Evolutionary conservation across 2,113 vertebrate genomes (phyloP).

Genomic region (Polypterus bichir): DNA sequence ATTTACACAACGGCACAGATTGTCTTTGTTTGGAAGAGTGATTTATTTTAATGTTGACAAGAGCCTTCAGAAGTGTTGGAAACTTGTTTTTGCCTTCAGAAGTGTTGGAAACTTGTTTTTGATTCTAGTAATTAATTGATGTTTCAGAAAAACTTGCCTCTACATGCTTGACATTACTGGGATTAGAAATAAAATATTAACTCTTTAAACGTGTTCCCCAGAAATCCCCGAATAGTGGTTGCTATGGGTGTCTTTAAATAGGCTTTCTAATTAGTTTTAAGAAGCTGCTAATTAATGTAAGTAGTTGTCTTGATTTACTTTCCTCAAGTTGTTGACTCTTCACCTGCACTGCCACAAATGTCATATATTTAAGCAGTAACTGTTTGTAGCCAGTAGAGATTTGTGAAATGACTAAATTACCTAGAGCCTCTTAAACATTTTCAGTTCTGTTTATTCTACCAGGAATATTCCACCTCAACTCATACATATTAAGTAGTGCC

Average conservation of each 20-base stretch:
- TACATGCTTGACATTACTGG: slow-evolving; percentile 3
- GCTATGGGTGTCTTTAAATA: not conserved
- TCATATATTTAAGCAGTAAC: no score
- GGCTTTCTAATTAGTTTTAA: not conserved
- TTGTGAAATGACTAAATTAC: no score
- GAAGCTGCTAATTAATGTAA: no score
- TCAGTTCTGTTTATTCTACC: no score
- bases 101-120: not conserved
- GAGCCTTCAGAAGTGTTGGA: not conserved
- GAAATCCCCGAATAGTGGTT: not conserved
- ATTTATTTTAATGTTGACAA: not conserved
- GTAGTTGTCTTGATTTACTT: no score
- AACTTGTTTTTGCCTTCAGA: not conserved
- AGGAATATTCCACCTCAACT: no score
- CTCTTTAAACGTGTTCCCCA: not conserved
- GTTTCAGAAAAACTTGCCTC: not conserved
- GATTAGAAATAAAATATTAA: slow-evolving; percentile 7
- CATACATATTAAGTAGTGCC: no score
- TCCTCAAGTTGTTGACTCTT: no score
- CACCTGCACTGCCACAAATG: no score
- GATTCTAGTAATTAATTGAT: not conserved
- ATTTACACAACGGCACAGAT: slow-evolving; percentile 1
- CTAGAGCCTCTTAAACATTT: no score
- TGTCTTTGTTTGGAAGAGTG: not conserved
- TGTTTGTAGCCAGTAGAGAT: no score